Evolutionary conservation across 2,888 invertebrate species (phyloP).

Genomic region (Zygaena filipendulae): DNA sequence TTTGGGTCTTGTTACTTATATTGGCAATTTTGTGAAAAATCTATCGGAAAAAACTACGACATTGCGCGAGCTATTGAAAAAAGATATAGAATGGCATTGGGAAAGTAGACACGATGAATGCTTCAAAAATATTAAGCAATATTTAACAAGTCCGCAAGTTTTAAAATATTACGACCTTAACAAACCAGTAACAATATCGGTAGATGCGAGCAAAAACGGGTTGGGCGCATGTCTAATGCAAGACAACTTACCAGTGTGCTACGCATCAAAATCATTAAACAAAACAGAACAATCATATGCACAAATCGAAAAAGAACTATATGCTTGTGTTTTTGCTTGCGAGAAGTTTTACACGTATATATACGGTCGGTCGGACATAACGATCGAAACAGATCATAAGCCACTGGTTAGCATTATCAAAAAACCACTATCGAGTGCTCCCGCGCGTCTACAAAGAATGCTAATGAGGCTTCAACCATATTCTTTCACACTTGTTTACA

Average conservation of each 20-base stretch:
- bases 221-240: slow-evolving; percentile 6
- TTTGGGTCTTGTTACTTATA: slow-evolving; percentile 7
- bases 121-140: neutral
- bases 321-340: slow-evolving; percentile 4
- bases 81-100: slow-evolving; percentile 12
- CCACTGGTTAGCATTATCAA: too few species aligned
- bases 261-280: slow-evolving; percentile 6
- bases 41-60: too few species aligned
- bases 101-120: slow-evolving; percentile 4
- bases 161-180: slow-evolving; percentile 2
- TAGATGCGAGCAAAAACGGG: slow-evolving; percentile 3
- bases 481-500: neutral
- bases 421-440: too few species aligned
- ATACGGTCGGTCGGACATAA: too few species aligned
- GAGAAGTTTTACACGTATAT: slow-evolving; percentile 1
- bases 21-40: slow-evolving; percentile 1
- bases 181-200: slow-evolving; percentile 5
- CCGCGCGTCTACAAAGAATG: too few species aligned
- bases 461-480: too few species aligned
- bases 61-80: slow-evolving; percentile 9
- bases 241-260: slow-evolving; percentile 3
- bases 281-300: slow-evolving; percentile 6
- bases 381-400: too few species aligned
- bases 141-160: neutral
- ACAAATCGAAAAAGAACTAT: slow-evolving; percentile 6